phyloP scores from a whole-genome alignment of 2,888 invertebrate species.

The Hypercompe scribonia region DNA sequence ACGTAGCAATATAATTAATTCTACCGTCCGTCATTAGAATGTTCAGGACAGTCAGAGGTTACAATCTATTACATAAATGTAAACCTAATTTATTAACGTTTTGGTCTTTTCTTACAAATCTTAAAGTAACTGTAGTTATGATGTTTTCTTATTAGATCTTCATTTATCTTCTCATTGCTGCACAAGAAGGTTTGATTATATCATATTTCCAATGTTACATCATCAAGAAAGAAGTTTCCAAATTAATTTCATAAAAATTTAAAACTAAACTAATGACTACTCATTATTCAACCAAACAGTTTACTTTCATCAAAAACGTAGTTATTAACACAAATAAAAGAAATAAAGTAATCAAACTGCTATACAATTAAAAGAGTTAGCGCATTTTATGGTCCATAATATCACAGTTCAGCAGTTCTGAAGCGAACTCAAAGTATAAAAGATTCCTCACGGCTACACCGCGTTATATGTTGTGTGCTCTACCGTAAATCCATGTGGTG shows the following conservation, averaged over 20 bases:
- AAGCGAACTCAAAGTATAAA: not conserved
- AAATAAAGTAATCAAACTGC: not conserved
- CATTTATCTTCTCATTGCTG: no score
- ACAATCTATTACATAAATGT: not conserved
- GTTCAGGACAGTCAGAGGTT: not conserved
- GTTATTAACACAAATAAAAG: not conserved
- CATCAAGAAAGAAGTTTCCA: no score
- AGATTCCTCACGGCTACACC: not conserved
- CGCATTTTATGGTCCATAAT: not conserved
- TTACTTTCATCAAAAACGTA: not conserved
- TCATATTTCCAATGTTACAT: no score
- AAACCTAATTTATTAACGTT: not conserved
- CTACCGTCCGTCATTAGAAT: not conserved
- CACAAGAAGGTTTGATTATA: no score
- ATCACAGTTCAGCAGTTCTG: not conserved
- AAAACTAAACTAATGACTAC: not conserved
- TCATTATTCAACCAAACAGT: not conserved
- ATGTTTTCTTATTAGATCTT: no score
- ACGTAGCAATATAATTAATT: conserved; percentile 17
- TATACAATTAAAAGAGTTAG: not conserved
- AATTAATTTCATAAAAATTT: no score
- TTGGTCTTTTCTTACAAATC: not conserved
- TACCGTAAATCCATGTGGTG: no score
- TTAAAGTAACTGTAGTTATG: conserved; percentile 8
- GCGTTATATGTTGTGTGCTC: not conserved